phyloP scores from a whole-genome alignment of 2,113 vertebrate species.

The Ellobius talpinus region DNA sequence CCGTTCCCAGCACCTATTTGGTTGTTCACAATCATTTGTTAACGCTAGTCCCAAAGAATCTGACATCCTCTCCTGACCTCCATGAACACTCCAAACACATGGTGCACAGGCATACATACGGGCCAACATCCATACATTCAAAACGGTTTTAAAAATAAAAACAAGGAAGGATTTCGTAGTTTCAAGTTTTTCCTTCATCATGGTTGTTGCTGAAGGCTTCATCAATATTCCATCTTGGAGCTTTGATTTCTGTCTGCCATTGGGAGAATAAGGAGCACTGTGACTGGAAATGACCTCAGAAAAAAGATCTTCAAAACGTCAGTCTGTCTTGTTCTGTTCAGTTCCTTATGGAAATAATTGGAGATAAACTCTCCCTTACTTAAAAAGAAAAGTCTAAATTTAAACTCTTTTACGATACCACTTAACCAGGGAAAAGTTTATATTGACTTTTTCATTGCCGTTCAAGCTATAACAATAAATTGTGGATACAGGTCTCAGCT shows the following conservation, averaged over 20 bases:
- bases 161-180: neutral
- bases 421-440: neutral
- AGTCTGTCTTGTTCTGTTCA: neutral
- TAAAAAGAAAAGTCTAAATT: neutral
- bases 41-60: neutral
- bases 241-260: constrained; percentile 1
- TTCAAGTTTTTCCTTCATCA: neutral
- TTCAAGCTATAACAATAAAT: neutral
- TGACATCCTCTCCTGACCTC: neutral
- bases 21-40: neutral
- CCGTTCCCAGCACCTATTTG: neutral
- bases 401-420: neutral
- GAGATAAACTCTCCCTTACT: neutral
- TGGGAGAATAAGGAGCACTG: neutral
- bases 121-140: neutral
- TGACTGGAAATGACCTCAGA: neutral
- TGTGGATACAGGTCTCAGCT: neutral
- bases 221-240: neutral
- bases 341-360: neutral
- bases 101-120: neutral
- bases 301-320: neutral
- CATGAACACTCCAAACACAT: neutral
- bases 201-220: neutral
- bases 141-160: neutral
- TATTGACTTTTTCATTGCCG: neutral